Base-by-base conservation (phyloP, 2,888 invertebrate species). In the Drosophila borealis region DNA sequence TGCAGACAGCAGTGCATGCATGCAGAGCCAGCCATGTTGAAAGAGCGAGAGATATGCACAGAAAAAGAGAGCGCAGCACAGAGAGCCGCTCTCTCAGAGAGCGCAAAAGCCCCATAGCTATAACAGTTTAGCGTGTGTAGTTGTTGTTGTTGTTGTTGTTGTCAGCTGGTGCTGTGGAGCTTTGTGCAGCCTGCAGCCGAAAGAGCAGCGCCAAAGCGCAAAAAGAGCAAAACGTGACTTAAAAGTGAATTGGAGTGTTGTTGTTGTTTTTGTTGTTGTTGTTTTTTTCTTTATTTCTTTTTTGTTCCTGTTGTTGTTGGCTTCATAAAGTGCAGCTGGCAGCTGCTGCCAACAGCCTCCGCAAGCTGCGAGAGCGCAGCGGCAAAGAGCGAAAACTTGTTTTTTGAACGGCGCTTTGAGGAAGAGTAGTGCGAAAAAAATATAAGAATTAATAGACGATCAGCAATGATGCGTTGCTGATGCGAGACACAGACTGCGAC, bases 181-280 rank as follows among this genome's bases (percentile, higher is more conserved):
- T 29, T 29, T 29, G 29, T 29, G 66, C 57, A 42, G 51, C 50
- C 65, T 51, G 56, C 60, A 41, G 48, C 50, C 65, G 59, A 71
- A 70, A 78, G 73, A 73, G 70, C 61, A 61, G 56, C 56, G 53
- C 37, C 75, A 74, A 74, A 71, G 63, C 77, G 55, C 73, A 89
- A 76, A 74, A 82, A 80, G 89, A 88, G 86, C 88, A 85, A 89
- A 85, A 87, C 85, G 89, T 89, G 88, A 84, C 85, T 85, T 78
- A 86, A 86, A 86, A 86, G 86, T 86, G 89, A 86, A 86, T 86
- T 86, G 85, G 67, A 70, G 68, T 76, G 63, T 60, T 69, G 64
- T 73, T 77, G 73, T 49, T 74, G 50, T 34, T 44, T 14, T 60
- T 56, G 21, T 49, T 74, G 50, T 34, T 44, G 21, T 60, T 56